A percentile compares a stretch with the other conserved stretches of the same genome.
phyloP scores from a whole-genome alignment of 2,888 invertebrate species.

The Phyto melanocephala region DNA sequence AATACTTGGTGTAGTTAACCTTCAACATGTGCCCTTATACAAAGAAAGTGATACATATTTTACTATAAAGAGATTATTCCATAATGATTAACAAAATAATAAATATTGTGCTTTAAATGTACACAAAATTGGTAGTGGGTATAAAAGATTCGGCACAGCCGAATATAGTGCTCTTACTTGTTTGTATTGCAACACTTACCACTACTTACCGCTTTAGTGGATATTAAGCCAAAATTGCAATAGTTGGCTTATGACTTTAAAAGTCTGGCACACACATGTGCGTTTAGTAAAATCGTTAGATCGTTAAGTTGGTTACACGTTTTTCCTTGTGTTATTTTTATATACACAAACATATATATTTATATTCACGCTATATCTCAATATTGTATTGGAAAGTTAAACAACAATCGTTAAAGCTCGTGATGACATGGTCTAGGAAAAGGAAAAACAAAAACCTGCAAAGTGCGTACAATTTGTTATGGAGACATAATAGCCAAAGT shows the following conservation, averaged over 20 bases:
- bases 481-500: conserved; percentile 34
- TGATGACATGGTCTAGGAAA: conserved; percentile 34
- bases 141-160: too few species aligned
- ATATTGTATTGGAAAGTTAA: conserved; percentile 16
- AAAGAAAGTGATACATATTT: too few species aligned
- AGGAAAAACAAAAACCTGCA: conserved; percentile 23
- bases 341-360: conserved; percentile 3
- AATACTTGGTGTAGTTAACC: too few species aligned
- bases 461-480: conserved; percentile 62
- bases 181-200: conserved; percentile 15
- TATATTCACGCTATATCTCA: not conserved
- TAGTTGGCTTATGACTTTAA: conserved; percentile 54
- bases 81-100: too few species aligned
- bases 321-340: conserved; percentile 20
- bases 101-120: too few species aligned
- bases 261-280: not conserved
- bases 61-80: too few species aligned
- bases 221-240: conserved; percentile 26
- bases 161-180: too few species aligned
- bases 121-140: too few species aligned
- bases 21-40: too few species aligned
- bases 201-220: conserved; percentile 19
- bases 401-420: conserved; percentile 10
- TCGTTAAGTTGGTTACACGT: not conserved
- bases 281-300: conserved; percentile 5